Evolutionary conservation across 1,140 invertebrate species (phyloP), one percentile per base, ranked within the genome.

Genomic region (Papilio dardanus): DNA sequence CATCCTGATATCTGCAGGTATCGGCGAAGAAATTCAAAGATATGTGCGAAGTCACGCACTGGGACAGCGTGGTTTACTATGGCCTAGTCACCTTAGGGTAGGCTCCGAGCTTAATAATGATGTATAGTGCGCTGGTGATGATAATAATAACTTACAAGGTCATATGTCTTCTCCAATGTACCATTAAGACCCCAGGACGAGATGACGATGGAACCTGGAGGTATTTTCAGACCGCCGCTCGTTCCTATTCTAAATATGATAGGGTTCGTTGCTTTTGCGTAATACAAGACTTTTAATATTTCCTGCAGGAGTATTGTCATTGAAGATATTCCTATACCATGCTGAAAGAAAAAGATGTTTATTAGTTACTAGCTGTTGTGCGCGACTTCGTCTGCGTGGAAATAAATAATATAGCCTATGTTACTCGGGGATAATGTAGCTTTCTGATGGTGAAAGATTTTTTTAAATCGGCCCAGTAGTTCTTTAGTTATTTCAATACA

Each of bases 271-370:
- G 94, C 96, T 81, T 94, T 94, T 3, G 97, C 96, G 83, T 97
- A 96, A 85, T 96, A 94, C 85, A 98, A 94, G 14, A 98, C 87
- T 88, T 98, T 98, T 79, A 97, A 95, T 0, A 97, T 90, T 91
- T 98, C 97, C 87, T 98, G 96, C 0, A 98, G 92, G 0, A 97
- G 92, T 67, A 98, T 97, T 5, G 95, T 95, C 76, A 97, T 93
- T 0, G 97, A 98, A 2, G 97, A 95, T 37, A 96, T 95, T 6
- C 97, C 97, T 90, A 98, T 97, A 31, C 97, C 97, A 87, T 98
- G 97, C 96, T 97, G 89, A 7, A 93, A 82, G 37, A 30, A 65
- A n/a, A n/a, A 74, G 30, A 80, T 66, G 71, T 12, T 68, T 24
- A 66, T 77, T n/a, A 19, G 8, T 19, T 46, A 37, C 33, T 35